These are phyloP conservation scores for Nymphalis urticae DNA, from an alignment of 2,888 invertebrate genomes.

Conservation along the genomic window DNA sequence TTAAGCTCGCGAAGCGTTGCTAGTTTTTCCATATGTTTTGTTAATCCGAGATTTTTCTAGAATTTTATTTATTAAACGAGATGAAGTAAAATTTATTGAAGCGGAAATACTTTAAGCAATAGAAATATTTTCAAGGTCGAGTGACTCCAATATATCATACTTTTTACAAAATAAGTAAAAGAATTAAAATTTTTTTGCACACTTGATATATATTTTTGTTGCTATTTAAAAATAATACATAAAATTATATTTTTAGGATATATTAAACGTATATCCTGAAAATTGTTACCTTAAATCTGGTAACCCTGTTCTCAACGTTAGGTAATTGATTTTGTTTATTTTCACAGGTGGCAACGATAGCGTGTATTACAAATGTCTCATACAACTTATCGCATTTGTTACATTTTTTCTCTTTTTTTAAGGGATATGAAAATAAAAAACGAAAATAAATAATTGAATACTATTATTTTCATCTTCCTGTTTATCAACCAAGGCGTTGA, in stretches of 20 bases:
- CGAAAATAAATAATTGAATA: neutral
- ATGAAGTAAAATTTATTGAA: neutral
- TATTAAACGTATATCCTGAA: neutral
- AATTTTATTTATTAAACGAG: neutral
- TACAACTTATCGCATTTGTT: slow-evolving; percentile 6
- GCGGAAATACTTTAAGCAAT: neutral
- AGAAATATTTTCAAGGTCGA: neutral
- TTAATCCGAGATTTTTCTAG: neutral
- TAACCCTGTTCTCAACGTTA: neutral
- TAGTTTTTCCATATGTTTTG: neutral
- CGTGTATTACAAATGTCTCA: slow-evolving; percentile 7
- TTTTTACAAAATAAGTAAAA: neutral
- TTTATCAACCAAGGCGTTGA: too few species aligned
- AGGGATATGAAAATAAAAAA: neutral
- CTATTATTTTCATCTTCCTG: too few species aligned
- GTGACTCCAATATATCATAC: too few species aligned
- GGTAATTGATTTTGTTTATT: slow-evolving; percentile 25
- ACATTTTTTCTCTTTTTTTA: neutral
- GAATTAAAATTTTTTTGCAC: too few species aligned
- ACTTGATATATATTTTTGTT: too few species aligned
- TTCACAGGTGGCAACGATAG: slow-evolving; percentile 13
- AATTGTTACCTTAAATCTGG: neutral
- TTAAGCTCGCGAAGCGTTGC: neutral
- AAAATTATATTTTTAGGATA: neutral
- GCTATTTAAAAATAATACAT: too few species aligned